A percentile compares a stretch with the other conserved stretches of the same genome.
Evolutionary conservation across 2,113 vertebrate species (phyloP).

Genomic region (Pterophyllum scalare): DNA sequence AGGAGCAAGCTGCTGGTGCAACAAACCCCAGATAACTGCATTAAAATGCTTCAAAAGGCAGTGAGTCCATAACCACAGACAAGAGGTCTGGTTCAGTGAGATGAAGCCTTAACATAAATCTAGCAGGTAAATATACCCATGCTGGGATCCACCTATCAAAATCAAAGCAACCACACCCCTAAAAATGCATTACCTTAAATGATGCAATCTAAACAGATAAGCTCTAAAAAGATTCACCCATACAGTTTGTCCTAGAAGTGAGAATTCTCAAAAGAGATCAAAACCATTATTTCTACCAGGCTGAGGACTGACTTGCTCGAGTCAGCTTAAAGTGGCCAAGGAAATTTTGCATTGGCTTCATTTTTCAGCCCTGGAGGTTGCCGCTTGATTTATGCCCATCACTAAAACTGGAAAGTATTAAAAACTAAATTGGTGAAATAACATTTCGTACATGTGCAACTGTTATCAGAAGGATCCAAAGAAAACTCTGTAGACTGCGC

Average conservation of each 20-base stretch:
- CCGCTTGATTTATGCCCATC: neutral
- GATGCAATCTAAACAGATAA: neutral
- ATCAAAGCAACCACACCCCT: accelerated
- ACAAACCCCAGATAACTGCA: neutral
- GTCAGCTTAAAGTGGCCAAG: neutral
- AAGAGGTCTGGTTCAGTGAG: too few species aligned
- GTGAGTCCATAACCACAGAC: neutral
- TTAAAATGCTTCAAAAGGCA: neutral
- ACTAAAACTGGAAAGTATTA: neutral
- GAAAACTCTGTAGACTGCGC: neutral
- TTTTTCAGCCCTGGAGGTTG: neutral
- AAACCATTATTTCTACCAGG: neutral
- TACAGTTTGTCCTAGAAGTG: neutral
- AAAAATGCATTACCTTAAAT: neutral
- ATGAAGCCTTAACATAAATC: neutral
- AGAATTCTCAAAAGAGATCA: neutral
- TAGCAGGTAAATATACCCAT: accelerated
- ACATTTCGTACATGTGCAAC: neutral
- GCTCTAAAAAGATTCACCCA: neutral
- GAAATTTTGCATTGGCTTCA: neutral
- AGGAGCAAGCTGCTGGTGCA: neutral
- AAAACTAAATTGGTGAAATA: neutral
- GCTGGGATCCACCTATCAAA: neutral
- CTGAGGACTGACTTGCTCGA: neutral
- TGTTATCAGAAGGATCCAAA: neutral